Evolutionary conservation across 2,888 invertebrate genomes (phyloP).

Genomic region (Synanthedon andrenaeformis): DNA sequence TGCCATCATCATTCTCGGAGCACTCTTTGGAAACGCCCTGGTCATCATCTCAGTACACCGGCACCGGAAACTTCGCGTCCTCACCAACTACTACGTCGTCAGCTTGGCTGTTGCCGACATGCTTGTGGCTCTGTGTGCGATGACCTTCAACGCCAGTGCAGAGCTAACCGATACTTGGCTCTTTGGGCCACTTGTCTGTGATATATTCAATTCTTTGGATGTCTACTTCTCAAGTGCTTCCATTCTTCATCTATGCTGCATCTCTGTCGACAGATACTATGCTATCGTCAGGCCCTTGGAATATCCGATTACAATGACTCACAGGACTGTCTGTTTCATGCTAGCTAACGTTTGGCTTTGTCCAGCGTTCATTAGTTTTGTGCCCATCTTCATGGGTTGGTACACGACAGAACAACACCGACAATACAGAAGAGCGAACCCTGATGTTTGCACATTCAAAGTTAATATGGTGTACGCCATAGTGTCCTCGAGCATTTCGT

Average conservation of each 20-base stretch:
- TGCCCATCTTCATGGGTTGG: constrained; percentile 95
- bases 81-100: constrained; percentile 96
- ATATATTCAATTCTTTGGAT: constrained; percentile 94
- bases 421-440: constrained; percentile 72
- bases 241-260: constrained; percentile 93
- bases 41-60: constrained; percentile 88
- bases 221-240: constrained; percentile 94
- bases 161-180: constrained; percentile 89
- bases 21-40: constrained; percentile 91
- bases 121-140: constrained; percentile 90
- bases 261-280: constrained; percentile 92
- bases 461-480: constrained; percentile 90
- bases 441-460: constrained; percentile 84
- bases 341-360: constrained; percentile 91
- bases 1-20: constrained; percentile 88
- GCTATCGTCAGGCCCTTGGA: constrained; percentile 93
- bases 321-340: constrained; percentile 84
- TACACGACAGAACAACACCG: constrained; percentile 89
- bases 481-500: constrained; percentile 89
- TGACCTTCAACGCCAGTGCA: constrained; percentile 93
- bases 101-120: constrained; percentile 94
- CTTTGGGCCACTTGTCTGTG: constrained; percentile 91
- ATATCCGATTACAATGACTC: constrained; percentile 93
- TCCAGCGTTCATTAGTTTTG: constrained; percentile 92
- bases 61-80: constrained; percentile 84